Conservation (phyloP, 1,140 invertebrate genomes). For the Drosophila hydei region DNA sequence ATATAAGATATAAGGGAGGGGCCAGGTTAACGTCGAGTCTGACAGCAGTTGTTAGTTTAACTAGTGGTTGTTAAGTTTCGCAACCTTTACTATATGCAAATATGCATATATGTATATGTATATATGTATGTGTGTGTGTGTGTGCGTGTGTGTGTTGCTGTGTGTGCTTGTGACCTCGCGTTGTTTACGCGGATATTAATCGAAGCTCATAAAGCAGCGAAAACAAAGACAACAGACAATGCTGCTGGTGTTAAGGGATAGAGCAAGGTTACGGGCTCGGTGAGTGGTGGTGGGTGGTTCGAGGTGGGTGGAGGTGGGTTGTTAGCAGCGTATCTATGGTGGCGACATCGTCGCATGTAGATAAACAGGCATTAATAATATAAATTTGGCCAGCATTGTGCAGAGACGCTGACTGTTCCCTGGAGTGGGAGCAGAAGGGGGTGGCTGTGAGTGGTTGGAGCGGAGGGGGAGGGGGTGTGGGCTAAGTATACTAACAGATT, state of each 20-base stretch:
- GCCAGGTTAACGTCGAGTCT: too few species aligned
- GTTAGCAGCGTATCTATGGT: conserved; percentile 22
- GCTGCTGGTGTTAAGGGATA: not conserved
- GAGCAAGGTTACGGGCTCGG: not conserved
- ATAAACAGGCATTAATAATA: conserved; percentile 81
- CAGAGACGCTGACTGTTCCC: conserved; percentile 9
- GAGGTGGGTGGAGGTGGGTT: not conserved
- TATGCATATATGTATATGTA: not conserved
- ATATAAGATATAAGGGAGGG: too few species aligned
- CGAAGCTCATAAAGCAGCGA: conserved; percentile 73
- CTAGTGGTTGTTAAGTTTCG: not conserved
- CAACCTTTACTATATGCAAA: not conserved
- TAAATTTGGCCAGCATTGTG: conserved; percentile 62
- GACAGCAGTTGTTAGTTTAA: too few species aligned
- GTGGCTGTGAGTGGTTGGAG: not conserved
- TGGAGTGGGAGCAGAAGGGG: not conserved
- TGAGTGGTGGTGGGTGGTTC: not conserved
- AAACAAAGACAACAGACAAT: conserved; percentile 57
- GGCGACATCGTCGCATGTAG: conserved; percentile 72
- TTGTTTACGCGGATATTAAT: conserved; percentile 75
- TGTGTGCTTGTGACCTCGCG: conserved; percentile 22
- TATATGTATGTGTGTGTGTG: not conserved
- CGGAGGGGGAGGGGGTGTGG: not conserved
- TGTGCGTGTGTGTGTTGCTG: conserved; percentile 6
- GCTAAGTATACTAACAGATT: conserved; percentile 56